A percentile compares a stretch with the other conserved stretches of the same genome.
Evolutionary conservation across 2,113 vertebrate genomes (phyloP).

Genomic region (Tinamus guttatus): DNA sequence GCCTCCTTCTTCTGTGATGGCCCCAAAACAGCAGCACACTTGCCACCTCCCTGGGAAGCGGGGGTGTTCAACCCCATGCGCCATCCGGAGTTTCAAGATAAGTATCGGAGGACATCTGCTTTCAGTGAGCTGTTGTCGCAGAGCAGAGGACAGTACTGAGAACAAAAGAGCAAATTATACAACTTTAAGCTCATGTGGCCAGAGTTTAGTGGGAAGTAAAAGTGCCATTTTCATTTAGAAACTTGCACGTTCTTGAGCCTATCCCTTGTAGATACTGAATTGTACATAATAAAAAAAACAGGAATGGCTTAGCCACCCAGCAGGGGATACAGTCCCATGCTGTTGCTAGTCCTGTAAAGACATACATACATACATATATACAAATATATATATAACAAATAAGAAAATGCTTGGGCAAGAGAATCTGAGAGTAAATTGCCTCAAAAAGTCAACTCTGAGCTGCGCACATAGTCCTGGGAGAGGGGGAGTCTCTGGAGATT

Average conservation of each 20-base stretch:
- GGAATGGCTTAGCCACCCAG: neutral
- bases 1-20: neutral
- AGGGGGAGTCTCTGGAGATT: neutral
- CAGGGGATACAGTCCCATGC: neutral
- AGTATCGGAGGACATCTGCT: neutral
- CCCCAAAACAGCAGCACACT: neutral
- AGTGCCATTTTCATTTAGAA: neutral
- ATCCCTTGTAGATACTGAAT: neutral
- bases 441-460: neutral
- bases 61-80: neutral
- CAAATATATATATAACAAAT: neutral
- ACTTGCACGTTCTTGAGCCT: neutral
- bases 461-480: neutral
- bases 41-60: neutral
- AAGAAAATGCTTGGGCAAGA: neutral
- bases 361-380: too few species aligned
- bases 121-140: neutral
- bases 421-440: neutral
- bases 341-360: neutral
- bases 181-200: neutral
- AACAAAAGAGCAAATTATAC: neutral
- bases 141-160: neutral
- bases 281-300: neutral
- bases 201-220: neutral
- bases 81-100: neutral